Evolutionary conservation across 2,113 vertebrate species (phyloP), one percentile per base, ranked within the genome.

Genomic region (Trochalopteron elliotii): DNA sequence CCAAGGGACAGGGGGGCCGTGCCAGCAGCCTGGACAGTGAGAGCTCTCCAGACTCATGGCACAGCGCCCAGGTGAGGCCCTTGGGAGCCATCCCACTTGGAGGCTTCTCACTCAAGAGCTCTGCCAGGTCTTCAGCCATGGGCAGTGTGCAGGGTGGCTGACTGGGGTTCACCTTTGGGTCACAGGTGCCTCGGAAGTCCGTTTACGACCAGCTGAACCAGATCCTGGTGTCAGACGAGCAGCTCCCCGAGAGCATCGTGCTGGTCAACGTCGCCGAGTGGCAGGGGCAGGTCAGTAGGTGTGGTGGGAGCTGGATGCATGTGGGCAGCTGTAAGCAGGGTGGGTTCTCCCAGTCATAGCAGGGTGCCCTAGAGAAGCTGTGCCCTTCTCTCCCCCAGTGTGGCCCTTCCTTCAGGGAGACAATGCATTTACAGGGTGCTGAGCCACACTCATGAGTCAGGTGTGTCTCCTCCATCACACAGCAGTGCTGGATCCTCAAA

Each of bases 1-100:
- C 98, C 1, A 98, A 99, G 94, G 98, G 98, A 0, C 99, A 98
- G 94, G 99, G 98, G 1, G 99, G 99, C 95, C 98, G 99, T 19
- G 97, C 99, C 83, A 99, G 99, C 98, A 99, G 99, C 94, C 97
- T 99, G 96, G 99, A 99, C 98, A 99, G 98, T 0, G 99, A 99
- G 96, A 98, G 99, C 31, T 98, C 98, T 33, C 98, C 99, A 2
- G 99, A 99, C 83, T 98, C 99, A 0, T 98, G 99, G 96, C 99
- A 98, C 96, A 99, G 98, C 93, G 97, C 99, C 55, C 99, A 99
- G 99, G 99, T 99, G 91, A 80, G 96, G 28, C 10, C 20, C 55
- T 24, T 33, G 35, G 33, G 23, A 75, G 24, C 57, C 3, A 0
- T 11, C 45, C 55, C 27, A 6, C 15, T 14, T 19, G 18, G 55